These are phyloP conservation scores for Lepidocyrtinus sp. DNA, from an alignment of 2,888 invertebrate species.

Conservation along the genomic window DNA sequence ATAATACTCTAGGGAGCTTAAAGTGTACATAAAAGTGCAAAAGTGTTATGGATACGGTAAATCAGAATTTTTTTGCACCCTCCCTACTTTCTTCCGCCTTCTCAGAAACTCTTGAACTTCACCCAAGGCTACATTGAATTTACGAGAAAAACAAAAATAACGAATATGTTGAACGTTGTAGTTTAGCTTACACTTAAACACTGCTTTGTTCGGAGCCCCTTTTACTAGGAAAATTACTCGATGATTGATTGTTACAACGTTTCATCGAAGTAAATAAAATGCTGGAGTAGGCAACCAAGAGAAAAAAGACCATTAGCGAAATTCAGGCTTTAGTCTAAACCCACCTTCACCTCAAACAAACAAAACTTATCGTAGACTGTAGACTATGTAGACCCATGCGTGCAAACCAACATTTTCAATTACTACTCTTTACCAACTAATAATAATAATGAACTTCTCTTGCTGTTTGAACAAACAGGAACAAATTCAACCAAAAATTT, in stretches of 20 bases:
- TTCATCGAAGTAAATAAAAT: constrained; percentile 36
- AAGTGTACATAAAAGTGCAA: too few species aligned
- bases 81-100: background rate
- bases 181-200: background rate
- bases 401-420: background rate
- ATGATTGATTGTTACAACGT: constrained; percentile 38
- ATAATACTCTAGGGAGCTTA: too few species aligned
- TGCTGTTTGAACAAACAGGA: constrained; percentile 9
- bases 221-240: constrained; percentile 25
- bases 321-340: background rate
- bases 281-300: background rate
- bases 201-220: too few species aligned
- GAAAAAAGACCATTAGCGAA: constrained; percentile 23
- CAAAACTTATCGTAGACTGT: too few species aligned
- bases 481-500: background rate
- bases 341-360: too few species aligned
- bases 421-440: constrained; percentile 1
- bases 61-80: too few species aligned
- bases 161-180: background rate
- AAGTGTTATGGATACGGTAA: too few species aligned
- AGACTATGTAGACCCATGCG: too few species aligned
- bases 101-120: background rate
- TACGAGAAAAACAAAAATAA: background rate
- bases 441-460: constrained; percentile 10
- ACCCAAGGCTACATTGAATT: constrained; percentile 1